These are phyloP conservation scores for Hanleya hanleyi DNA, from an alignment of 2,888 invertebrate species.

Conservation along the genomic window DNA sequence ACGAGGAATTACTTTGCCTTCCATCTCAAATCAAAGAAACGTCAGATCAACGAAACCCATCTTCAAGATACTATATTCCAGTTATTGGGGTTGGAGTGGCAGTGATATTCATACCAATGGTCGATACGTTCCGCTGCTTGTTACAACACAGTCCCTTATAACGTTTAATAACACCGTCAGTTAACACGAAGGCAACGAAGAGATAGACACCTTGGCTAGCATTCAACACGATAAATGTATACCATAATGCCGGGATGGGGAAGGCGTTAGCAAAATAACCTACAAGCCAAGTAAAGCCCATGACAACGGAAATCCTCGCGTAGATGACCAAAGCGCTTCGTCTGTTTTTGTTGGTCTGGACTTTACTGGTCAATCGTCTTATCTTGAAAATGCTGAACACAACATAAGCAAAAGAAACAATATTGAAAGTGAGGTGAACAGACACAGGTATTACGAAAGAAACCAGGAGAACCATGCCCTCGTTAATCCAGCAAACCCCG, in stretches of 20 bases:
- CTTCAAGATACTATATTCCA: no score
- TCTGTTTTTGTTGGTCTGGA: not conserved
- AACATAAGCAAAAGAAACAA: not conserved
- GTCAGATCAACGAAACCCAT: no score
- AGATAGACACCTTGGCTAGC: not conserved
- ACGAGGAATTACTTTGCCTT: no score
- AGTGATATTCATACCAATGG: no score
- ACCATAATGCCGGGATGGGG: not conserved
- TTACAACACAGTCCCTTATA: no score
- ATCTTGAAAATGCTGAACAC: not conserved
- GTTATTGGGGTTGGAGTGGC: no score
- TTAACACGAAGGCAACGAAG: not conserved
- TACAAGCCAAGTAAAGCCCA: conserved; percentile 2
- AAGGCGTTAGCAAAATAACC: not conserved
- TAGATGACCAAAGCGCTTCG: not conserved
- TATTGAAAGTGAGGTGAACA: not conserved
- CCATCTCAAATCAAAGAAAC: no score
- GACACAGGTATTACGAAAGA: not conserved
- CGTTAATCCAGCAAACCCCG: not conserved
- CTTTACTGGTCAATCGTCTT: no score
- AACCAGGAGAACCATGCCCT: not conserved
- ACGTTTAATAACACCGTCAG: no score
- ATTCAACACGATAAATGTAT: not conserved
- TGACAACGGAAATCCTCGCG: not conserved
- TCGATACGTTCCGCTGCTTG: no score